Base-by-base conservation (phyloP, 2,888 invertebrate species). In the Dryobota labecula region DNA sequence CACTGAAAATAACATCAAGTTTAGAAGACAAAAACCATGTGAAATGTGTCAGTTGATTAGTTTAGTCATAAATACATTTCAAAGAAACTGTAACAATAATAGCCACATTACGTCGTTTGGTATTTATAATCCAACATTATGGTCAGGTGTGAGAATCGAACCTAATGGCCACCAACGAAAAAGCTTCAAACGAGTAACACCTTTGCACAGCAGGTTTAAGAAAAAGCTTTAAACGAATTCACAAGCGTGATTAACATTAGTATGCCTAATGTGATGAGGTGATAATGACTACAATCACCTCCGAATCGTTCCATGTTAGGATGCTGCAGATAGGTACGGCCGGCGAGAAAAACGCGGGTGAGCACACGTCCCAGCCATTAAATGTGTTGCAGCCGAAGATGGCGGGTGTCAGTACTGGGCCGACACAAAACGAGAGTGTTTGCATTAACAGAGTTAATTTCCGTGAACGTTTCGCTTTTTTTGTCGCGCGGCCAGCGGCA, bases 381-480 rank as follows among this genome's bases (percentile, higher is more conserved):
- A 56, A 69, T 80, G 82, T 74, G 78, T 57, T 24, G 60, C 63
- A 63, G 51, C 60, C 77, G 33, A 81, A 77, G 45, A 73, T 73
- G 80, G 82, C 78, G 82, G 80, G 78, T 63, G 78, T 80, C 73
- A 71, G 65, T 68, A 61, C 71, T 62, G 79, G 68, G 56, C 67
- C 58, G 63, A 38, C 68, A 63, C 80, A 27, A 80, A 80, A 80
- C 80, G 63, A 73, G 83, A 80, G 78, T 70, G 78, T 78, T 75
- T 78, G 81, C 82, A 84, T 76, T 76, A 69, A 62, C 76, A 61
- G 61, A 61, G 72, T 74, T 76, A 74, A 83, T 84, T 82, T 83
- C 79, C 84, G 73, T 76, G 74, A 82, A 79, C 63, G 54, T 75
- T 76, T 72, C 56, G 53, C 47, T 73, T 80, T 83, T 81, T 79